phyloP scores from a whole-genome alignment of 2,797 vertebrate genomes.

The Toxotes lorentzi region DNA sequence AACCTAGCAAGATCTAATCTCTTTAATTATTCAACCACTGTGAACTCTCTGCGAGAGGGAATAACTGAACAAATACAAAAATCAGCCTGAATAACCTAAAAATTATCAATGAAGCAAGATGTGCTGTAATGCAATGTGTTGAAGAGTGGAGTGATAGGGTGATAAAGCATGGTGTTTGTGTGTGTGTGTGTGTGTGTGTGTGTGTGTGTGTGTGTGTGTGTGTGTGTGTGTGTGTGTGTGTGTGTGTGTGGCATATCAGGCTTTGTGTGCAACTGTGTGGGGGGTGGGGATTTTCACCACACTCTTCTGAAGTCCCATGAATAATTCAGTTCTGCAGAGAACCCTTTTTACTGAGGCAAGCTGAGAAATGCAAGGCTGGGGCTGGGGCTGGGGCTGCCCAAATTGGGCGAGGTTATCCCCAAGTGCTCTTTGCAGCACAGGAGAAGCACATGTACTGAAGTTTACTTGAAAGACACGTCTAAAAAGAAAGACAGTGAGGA shows the following conservation, averaged over 20 bases:
- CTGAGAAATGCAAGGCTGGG: constrained; percentile 61
- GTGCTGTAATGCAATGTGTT: constrained; percentile 28
- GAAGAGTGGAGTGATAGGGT: constrained; percentile 34
- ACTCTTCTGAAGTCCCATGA: constrained; percentile 80
- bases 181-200: constrained; percentile 13
- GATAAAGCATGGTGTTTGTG: constrained; percentile 46
- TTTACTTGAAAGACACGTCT: constrained; percentile 41
- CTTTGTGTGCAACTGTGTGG: constrained; percentile 69
- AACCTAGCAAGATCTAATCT: constrained; percentile 44
- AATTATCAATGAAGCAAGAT: constrained; percentile 27
- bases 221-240: constrained; percentile 50
- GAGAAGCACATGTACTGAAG: constrained; percentile 46
- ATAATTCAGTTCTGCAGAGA: constrained; percentile 87
- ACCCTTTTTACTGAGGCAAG: constrained; percentile 74
- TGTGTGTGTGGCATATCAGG: constrained; percentile 65
- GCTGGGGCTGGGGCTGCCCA: constrained; percentile 52
- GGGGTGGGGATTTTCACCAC: constrained; percentile 79
- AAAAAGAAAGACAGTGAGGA: constrained; percentile 32
- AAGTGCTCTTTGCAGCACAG: constrained; percentile 55
- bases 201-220: constrained; percentile 42
- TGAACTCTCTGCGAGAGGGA: constrained; percentile 33
- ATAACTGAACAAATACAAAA: constrained; percentile 16
- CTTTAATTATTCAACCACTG: constrained; percentile 69
- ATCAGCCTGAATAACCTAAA: constrained; percentile 11
- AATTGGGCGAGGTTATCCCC: constrained; percentile 69